Evolutionary conservation across 1,140 invertebrate genomes (phyloP), one percentile per base, ranked within the genome.

Genomic region (Micrasema minimum): DNA sequence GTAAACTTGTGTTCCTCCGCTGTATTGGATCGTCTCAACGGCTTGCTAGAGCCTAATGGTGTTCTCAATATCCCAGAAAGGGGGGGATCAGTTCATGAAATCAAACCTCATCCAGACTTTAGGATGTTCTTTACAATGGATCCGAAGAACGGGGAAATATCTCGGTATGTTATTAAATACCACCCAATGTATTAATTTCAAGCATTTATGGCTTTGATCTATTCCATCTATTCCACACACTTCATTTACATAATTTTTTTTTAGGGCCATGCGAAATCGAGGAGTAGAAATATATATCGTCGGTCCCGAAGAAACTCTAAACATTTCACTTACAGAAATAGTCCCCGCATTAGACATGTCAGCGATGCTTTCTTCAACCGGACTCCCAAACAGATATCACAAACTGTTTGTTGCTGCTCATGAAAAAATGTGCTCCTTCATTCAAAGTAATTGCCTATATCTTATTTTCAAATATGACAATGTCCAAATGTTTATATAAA

Each of bases 1-100:
- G 97, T 97, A 0, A 99, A 99, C 85, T 89, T 98, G 22, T 99
- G 97, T 81, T 96, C 95, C 75, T 89, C 97, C 1, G 97, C 98
- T 35, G 96, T 99, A 10, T 84, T 99, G 73, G 98, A 99, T 84
- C 88, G 98, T 75, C 85, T 99, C 4, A 99, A 99, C 87, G 92
- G 92, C 14, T 85, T 99, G 1, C 86, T 99, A 73, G 98, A 99
- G 85, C 94, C 95, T 0, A 91, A 93, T 76, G 98, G 98, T 1
- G 89, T 90, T 9, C 84, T 99, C 0, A 90, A 89, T 23, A 89
- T 99, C 45, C 93, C 93, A n/a, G 98, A 99, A 85, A 88, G 95
- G 78, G 97, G 97, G 4, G 88, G 88, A 72, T 77, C 83, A 1
- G 84, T 92, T 75, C 93, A 92, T 51, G 84, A 90, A 55, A 89